Base-by-base conservation (phyloP, 2,113 vertebrate species). In the Dasyurus viverrinus region DNA sequence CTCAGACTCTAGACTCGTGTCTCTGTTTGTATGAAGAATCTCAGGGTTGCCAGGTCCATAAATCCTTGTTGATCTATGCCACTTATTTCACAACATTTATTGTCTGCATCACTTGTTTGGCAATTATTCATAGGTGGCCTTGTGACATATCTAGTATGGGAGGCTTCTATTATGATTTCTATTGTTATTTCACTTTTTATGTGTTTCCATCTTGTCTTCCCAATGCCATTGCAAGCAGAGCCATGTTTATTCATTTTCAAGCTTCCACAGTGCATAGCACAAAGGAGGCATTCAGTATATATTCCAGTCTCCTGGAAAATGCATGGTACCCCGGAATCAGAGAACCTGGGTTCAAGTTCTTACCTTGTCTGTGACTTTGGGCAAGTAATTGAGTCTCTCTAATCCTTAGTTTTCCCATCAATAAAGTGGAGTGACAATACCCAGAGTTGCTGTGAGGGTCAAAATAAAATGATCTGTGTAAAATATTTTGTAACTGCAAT, bases 41-140 rank as follows among this genome's bases (percentile, higher is more conserved):
- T 84, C 68, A 84, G 68, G 68, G 68, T 84, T 84, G 68, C 68
- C 68, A 84, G 36, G 68, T 84, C n/a, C n/a, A 84, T 84, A 84
- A 84, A 84, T 84, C 68, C n/a, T 84, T 84, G 68, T 84, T 84
- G n/a, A 84, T 42, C 68, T 42, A 84, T 84, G 36, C 68, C 68
- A 84, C 68, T 84, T 84, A 84, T 84, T 84, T 84, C 68, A 84
- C 68, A 23, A n/a, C 68, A 22, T 84, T 84, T 84, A 42, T 84
- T 84, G 68, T 84, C n/a, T 84, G 68, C 68, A 42, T 84, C 68
- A 42, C 68, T 84, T 84, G 68, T 22, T 84, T 84, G 68, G n/a
- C 68, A 84, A 84, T 84, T 84, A 84, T 84, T 84, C 68, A 84
- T 84, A 36, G 68, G 68, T 84, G 68, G n/a, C 68, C 68, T 84